phyloP scores from a whole-genome alignment of 1,140 invertebrate genomes.

The Monomorium pharaonis region DNA sequence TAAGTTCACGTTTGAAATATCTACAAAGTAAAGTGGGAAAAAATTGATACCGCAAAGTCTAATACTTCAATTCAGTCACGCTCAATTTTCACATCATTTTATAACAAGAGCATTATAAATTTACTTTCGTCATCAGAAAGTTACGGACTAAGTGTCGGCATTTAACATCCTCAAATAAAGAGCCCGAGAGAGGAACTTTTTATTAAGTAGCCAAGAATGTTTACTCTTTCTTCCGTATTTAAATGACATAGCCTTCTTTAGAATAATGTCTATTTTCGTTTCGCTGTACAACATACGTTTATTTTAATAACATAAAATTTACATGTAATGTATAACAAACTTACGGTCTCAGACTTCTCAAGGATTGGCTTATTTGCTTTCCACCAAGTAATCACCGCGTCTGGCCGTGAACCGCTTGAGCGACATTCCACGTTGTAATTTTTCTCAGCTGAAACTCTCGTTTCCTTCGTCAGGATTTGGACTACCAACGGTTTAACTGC shows the following conservation, averaged over 20 bases:
- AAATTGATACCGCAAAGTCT: background rate
- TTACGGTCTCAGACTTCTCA: slow-evolving; percentile 91
- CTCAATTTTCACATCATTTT: slow-evolving; percentile 15
- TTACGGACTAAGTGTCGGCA: background rate
- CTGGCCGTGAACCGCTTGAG: slow-evolving; percentile 92
- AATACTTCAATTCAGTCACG: background rate
- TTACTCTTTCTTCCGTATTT: background rate
- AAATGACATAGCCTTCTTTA: background rate
- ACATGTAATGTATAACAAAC: slow-evolving; percentile 77
- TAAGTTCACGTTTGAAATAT: background rate
- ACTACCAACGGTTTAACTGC: slow-evolving; percentile 93
- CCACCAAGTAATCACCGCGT: slow-evolving; percentile 93
- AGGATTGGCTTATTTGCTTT: slow-evolving; percentile 92
- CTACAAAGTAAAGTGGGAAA: background rate
- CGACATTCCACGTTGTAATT: slow-evolving; percentile 93
- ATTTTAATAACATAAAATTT: background rate
- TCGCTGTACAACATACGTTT: background rate
- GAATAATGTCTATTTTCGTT: background rate
- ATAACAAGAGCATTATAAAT: slow-evolving; percentile 28
- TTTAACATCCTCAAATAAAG: slow-evolving; percentile 37
- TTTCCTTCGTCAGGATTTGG: slow-evolving; percentile 92
- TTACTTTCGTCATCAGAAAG: slow-evolving; percentile 19
- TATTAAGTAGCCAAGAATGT: slow-evolving; percentile 6
- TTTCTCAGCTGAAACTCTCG: slow-evolving; percentile 91
- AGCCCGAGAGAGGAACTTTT: background rate